Base-by-base conservation (phyloP, 2,113 vertebrate genomes). In the Chascanopsetta lugubris region DNA sequence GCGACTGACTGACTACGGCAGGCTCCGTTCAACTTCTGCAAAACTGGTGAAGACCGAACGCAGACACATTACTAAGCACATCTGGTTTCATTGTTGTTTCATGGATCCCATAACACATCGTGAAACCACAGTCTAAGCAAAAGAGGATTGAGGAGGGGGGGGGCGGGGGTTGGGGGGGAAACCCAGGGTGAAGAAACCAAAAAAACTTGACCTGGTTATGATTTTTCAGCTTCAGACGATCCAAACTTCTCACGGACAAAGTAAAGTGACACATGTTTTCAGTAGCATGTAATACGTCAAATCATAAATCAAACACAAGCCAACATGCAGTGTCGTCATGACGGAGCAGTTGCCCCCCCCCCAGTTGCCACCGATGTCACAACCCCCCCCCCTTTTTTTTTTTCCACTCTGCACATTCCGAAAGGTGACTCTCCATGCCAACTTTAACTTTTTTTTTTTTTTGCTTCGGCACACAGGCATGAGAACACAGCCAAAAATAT, bases 41-140 rank as follows among this genome's bases (percentile, higher is more conserved):
- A 85, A 80, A 30, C 60, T 77, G 40, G 69, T 10, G 53, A 72
- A 72, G 58, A 73, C 65, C 55, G 62, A 50, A 46, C 54, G 71
- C 40, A 80, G 82, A 84, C 56, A 22, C 83, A 82, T 91, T 89
- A 86, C 79, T 69, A 88, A 86, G 89, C 87, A 88, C 85, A 89
- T 90, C 86, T 90, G 90, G 82, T 86, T 87, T 85, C 81, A 77
- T 82, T 89, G 83, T 87, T 89, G 80, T 84, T 89, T 85, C 79
- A 86, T 79, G 79, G 74, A 84, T 85, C 76, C 49, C 72, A 77
- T 86, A 87, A 82, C 85, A 82, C 77, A 83, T 87, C 70, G 51
- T 30, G 51, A 88, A 85, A 90, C 86, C 87, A 81, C 87, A 88
- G 85, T 81, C 77, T 86, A 82, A 86, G 83, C 85, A 85, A 72